Conservation (phyloP, 2,797 vertebrate genomes). For the Lepidocolaptes lacrymiger region DNA sequence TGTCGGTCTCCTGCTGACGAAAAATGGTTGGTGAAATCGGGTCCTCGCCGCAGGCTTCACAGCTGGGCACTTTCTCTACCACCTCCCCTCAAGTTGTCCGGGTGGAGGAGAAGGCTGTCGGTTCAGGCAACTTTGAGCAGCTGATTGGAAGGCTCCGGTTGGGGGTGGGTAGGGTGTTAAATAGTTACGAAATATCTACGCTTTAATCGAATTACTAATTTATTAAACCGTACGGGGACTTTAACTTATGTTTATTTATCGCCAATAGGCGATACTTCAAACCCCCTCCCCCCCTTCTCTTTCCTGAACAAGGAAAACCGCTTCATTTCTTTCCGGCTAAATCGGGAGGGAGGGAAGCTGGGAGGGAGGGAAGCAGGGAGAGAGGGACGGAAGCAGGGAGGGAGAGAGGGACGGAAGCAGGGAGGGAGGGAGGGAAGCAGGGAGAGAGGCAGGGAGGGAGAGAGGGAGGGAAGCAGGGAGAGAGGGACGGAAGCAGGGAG, state of each 20-base stretch:
- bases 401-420: too few relatives aligned
- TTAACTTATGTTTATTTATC: neutral
- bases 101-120: rapidly evolving
- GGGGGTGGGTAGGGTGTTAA: rapidly evolving
- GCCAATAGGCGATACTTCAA: neutral
- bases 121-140: neutral
- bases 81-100: neutral
- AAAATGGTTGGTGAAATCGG: neutral
- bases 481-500: neutral
- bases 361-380: too few relatives aligned
- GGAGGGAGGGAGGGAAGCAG: too few relatives aligned
- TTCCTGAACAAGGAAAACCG: neutral
- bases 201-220: neutral
- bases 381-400: too few relatives aligned
- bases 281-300: too few relatives aligned
- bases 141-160: neutral
- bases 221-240: neutral
- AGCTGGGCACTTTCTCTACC: neutral
- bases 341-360: too few relatives aligned
- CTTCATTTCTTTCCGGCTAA: neutral
- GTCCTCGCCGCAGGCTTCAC: neutral
- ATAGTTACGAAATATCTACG: neutral
- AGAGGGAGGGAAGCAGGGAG: neutral
- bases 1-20: rapidly evolving
- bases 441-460: neutral